These are phyloP conservation scores for Carettochelys insculpta DNA, from an alignment of 2,113 vertebrate genomes.

Conservation along the genomic window DNA sequence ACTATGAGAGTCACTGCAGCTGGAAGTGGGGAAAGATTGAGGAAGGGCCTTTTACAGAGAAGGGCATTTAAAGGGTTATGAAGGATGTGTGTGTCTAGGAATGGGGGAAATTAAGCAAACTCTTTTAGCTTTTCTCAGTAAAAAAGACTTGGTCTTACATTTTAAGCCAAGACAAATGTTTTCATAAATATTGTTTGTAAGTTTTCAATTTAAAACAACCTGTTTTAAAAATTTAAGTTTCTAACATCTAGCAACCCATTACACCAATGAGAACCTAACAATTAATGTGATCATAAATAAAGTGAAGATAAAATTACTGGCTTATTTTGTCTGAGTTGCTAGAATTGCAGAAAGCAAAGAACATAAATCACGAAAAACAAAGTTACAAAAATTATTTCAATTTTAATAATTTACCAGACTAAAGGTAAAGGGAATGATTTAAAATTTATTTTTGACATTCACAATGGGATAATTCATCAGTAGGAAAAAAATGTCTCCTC, in stretches of 20 bases:
- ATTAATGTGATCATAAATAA: rapidly evolving
- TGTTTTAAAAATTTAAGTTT: background rate
- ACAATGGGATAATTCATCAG: background rate
- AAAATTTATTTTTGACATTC: background rate
- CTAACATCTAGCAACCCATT: rapidly evolving
- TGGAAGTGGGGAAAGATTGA: conserved; percentile 74
- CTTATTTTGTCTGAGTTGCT: background rate
- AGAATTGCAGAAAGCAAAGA: background rate
- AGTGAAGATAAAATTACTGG: background rate
- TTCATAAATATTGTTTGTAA: conserved; percentile 13
- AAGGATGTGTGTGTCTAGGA: conserved; percentile 29
- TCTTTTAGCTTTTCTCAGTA: conserved; percentile 55
- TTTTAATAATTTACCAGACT: background rate
- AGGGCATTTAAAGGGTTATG: conserved; percentile 63
- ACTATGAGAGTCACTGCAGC: conserved; percentile 74
- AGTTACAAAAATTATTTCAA: background rate
- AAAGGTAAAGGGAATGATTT: background rate
- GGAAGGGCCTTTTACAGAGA: conserved; percentile 62
- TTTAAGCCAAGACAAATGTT: conserved; percentile 7
- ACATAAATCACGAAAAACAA: background rate
- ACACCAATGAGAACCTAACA: background rate
- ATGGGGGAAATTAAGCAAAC: conserved; percentile 61
- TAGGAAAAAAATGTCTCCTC: background rate
- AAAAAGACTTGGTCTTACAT: conserved; percentile 57
- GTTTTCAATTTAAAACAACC: background rate